A percentile compares a stretch with the other conserved stretches of the same genome.
phyloP scores from a whole-genome alignment of 2,797 vertebrate genomes.

The Fistularia tabacaria region DNA sequence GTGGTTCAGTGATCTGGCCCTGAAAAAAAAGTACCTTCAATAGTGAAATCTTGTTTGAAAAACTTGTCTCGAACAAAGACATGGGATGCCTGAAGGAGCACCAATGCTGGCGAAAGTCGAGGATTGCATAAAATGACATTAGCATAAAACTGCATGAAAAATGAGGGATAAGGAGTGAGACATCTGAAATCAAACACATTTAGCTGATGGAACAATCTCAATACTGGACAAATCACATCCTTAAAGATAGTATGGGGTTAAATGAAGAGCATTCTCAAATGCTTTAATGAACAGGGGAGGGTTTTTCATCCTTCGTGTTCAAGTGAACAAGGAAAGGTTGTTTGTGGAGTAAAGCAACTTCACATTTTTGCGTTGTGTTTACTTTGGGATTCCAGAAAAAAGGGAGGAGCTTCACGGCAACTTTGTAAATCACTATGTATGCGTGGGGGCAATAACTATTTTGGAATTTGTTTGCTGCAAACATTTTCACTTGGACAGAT shows the following conservation, averaged over 20 bases:
- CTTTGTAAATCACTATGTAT: slow-evolving; percentile 59
- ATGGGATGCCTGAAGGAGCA: too few relatives aligned
- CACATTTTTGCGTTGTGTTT: slow-evolving; percentile 21
- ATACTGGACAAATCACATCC: slow-evolving; percentile 15
- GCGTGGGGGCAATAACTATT: slow-evolving; percentile 19
- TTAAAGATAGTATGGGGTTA: slow-evolving; percentile 25
- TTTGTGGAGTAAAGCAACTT: slow-evolving; percentile 27
- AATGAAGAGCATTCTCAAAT: slow-evolving; percentile 38
- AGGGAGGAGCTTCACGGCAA: not conserved
- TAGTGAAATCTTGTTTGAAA: too few relatives aligned
- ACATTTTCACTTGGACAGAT: slow-evolving; percentile 52
- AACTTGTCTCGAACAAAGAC: too few relatives aligned
- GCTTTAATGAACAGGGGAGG: slow-evolving; percentile 19
- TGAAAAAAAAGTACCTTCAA: too few relatives aligned
- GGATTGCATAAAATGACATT: too few relatives aligned
- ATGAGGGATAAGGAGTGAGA: too few relatives aligned
- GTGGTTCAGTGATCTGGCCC: too few relatives aligned
- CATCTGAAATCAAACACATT: slow-evolving; percentile 16
- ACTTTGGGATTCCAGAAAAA: slow-evolving; percentile 26
- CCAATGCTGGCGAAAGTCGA: too few relatives aligned
- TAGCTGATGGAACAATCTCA: slow-evolving; percentile 3
- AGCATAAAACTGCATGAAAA: too few relatives aligned
- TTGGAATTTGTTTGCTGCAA: slow-evolving; percentile 58
- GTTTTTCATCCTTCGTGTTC: slow-evolving; percentile 18
- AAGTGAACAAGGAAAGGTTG: slow-evolving; percentile 20